These are phyloP conservation scores for Bombus consobrinus DNA, from an alignment of 1,140 invertebrate species.

Conservation along the genomic window DNA sequence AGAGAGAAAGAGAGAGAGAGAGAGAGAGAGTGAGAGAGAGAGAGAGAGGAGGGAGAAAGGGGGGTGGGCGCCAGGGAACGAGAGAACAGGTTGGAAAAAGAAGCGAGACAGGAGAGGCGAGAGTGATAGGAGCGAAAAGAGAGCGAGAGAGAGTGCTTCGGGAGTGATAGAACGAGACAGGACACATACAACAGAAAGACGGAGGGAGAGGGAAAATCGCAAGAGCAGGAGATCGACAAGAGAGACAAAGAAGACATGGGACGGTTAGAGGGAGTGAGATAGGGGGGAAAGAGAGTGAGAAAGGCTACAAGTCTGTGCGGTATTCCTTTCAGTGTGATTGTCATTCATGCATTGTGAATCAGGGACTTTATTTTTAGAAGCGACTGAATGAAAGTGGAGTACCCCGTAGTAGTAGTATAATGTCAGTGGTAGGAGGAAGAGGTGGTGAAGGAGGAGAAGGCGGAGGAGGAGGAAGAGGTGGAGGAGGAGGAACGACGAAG, in stretches of 20 bases:
- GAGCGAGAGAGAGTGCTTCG: constrained; percentile 1
- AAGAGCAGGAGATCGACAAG: constrained; percentile 1
- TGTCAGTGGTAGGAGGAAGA: constrained; percentile 57
- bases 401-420: constrained; percentile 73
- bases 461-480: constrained; percentile 44
- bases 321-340: constrained; percentile 76
- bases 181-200: background rate
- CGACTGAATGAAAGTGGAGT: constrained; percentile 80
- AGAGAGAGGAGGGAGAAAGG: background rate
- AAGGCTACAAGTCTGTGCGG: constrained; percentile 58
- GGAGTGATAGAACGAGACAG: background rate
- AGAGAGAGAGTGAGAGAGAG: too few species aligned
- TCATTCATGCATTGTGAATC: constrained; percentile 81
- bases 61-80: background rate
- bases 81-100: constrained; percentile 37
- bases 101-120: constrained; percentile 20
- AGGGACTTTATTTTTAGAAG: constrained; percentile 81
- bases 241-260: background rate
- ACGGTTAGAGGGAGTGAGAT: background rate
- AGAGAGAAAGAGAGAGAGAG: background rate
- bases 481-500: constrained; percentile 49
- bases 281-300: constrained; percentile 40
- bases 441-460: constrained; percentile 54
- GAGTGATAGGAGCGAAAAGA: constrained; percentile 24
- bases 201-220: constrained; percentile 13